Percentiles rank a stretch among this genome's conserved stretches.
Evolutionary conservation across 2,113 vertebrate genomes (phyloP).

Genomic region (Apteryx mantelli): DNA sequence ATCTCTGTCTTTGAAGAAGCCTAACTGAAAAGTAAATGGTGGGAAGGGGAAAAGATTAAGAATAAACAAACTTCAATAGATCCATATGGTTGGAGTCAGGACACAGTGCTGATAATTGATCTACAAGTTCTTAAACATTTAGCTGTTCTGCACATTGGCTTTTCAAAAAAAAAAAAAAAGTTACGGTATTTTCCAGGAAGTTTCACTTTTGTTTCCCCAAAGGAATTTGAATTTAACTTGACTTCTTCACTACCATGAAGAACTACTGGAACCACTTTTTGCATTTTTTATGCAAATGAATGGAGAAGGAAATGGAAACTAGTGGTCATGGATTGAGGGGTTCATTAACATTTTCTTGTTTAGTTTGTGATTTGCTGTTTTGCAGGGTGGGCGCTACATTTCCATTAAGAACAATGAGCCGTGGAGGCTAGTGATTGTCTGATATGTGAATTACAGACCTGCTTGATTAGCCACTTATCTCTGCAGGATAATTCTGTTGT

Average conservation of each 20-base stretch:
- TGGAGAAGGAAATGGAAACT: neutral
- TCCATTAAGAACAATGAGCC: neutral
- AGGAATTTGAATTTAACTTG: neutral
- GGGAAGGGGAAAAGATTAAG: neutral
- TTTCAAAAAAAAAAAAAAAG: neutral
- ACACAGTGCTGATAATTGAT: neutral
- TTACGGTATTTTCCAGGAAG: neutral
- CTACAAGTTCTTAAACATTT: neutral
- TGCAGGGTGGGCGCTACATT: neutral
- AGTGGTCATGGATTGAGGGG: neutral
- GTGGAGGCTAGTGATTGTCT: neutral
- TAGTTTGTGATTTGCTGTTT: neutral
- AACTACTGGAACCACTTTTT: neutral
- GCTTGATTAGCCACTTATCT: neutral
- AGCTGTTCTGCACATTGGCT: neutral
- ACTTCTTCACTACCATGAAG: neutral
- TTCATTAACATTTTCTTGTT: neutral
- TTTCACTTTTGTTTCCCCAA: neutral
- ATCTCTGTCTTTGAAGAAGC: neutral
- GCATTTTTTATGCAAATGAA: neutral
- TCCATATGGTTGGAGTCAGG: neutral
- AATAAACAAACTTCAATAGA: neutral
- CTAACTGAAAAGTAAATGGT: neutral
- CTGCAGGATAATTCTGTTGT: neutral
- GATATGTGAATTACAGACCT: neutral